These are phyloP conservation scores for Cheiracanthium punctorium DNA, from an alignment of 2,888 invertebrate genomes.

Conservation along the genomic window DNA sequence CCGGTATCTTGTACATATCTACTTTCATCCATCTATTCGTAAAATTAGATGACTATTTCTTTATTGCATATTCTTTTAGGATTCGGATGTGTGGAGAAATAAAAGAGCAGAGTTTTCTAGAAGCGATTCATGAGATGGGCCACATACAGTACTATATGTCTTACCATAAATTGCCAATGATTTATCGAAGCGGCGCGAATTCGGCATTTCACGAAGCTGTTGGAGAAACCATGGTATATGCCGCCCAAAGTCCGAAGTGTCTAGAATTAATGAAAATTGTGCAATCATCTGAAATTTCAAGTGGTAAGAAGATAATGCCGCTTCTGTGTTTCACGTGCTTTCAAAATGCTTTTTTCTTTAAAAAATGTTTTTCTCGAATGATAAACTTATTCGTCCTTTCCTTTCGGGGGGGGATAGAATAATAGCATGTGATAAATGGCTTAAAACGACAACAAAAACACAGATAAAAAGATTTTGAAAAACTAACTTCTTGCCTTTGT, in stretches of 20 bases:
- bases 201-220: conserved; percentile 82
- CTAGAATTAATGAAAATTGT: conserved; percentile 81
- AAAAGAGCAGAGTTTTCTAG: conserved; percentile 89
- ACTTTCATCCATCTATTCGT: no score
- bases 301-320: conserved; percentile 22
- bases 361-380: no score
- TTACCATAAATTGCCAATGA: conserved; percentile 82
- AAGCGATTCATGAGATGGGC: conserved; percentile 90
- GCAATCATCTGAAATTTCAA: neutral
- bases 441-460: no score
- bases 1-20: no score
- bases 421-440: no score
- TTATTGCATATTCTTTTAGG: conserved; percentile 66
- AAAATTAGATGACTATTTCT: no score
- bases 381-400: no score
- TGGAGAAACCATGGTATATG: conserved; percentile 83
- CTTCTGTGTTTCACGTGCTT: no score
- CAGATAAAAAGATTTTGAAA: no score
- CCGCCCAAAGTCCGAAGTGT: conserved; percentile 81
- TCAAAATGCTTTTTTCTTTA: no score
- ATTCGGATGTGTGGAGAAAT: conserved; percentile 92
- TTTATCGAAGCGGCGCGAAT: conserved; percentile 51
- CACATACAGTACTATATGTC: conserved; percentile 86
- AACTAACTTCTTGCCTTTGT: no score
- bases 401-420: no score